Evolutionary conservation across 1,140 invertebrate genomes (phyloP).

Genomic region (Dreissena rostriformis): DNA sequence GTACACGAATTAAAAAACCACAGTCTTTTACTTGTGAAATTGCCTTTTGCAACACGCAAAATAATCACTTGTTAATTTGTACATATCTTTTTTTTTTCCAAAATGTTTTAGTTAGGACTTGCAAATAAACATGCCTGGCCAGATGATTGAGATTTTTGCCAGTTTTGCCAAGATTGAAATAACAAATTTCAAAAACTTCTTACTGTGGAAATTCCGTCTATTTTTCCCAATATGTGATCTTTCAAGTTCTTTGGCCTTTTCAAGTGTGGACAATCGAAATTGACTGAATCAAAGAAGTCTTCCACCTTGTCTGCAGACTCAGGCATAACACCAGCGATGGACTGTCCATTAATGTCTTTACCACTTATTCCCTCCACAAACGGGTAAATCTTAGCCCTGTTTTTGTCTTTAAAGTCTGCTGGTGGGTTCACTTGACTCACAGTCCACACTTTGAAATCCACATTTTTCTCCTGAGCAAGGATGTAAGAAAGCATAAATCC

Average conservation of each 20-base stretch:
- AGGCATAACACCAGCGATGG: constrained; percentile 69
- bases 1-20: too few species aligned
- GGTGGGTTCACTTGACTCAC: constrained; percentile 77
- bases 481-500: constrained; percentile 79
- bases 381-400: constrained; percentile 75
- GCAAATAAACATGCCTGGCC: too few species aligned
- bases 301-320: constrained; percentile 77
- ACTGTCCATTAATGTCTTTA: constrained; percentile 67
- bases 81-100: too few species aligned
- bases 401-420: constrained; percentile 73
- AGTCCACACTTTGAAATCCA: constrained; percentile 78
- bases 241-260: constrained; percentile 64
- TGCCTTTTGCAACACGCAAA: too few species aligned
- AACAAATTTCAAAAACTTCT: constrained; percentile 8
- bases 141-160: too few species aligned
- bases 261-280: constrained; percentile 70
- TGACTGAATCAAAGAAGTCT: constrained; percentile 73
- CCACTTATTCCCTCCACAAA: constrained; percentile 69
- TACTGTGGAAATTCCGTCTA: constrained; percentile 56
- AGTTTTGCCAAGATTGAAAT: too few species aligned
- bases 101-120: too few species aligned
- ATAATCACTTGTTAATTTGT: too few species aligned
- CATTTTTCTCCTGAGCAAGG: constrained; percentile 74
- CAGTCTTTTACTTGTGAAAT: too few species aligned
- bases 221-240: constrained; percentile 47